A percentile compares a stretch with the other conserved stretches of the same genome.
Evolutionary conservation across 2,888 invertebrate genomes (phyloP).

Genomic region (Drosophila neoperkinsi): DNA sequence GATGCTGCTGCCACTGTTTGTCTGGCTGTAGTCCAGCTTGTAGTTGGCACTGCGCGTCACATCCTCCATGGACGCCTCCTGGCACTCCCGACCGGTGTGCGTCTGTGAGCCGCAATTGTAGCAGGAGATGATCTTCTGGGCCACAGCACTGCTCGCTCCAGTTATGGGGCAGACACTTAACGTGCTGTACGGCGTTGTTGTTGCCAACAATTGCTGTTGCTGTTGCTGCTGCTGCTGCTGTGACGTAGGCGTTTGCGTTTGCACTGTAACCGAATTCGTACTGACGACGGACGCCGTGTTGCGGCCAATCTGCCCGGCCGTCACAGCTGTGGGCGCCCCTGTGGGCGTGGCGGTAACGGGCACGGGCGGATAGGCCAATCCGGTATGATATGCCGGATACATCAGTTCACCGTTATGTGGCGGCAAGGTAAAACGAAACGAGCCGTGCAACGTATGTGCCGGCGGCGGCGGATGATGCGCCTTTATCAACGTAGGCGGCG

Average conservation of each 20-base stretch:
- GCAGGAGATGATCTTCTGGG: conserved; percentile 87
- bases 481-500: conserved; percentile 77
- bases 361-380: conserved; percentile 77
- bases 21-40: conserved; percentile 87
- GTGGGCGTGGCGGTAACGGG: conserved; percentile 60
- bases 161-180: conserved; percentile 73
- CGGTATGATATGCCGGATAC: conserved; percentile 85
- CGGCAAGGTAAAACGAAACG: conserved; percentile 84
- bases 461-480: conserved; percentile 80
- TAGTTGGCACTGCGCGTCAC: conserved; percentile 91
- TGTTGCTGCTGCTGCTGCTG: conserved; percentile 32
- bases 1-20: conserved; percentile 38
- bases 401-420: conserved; percentile 87
- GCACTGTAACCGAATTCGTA: conserved; percentile 77
- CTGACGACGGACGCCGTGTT: conserved; percentile 58
- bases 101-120: conserved; percentile 96
- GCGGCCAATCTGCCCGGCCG: conserved; percentile 68
- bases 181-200: conserved; percentile 83
- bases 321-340: conserved; percentile 64
- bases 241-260: conserved; percentile 59
- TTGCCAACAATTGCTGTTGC: conserved; percentile 81
- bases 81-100: conserved; percentile 94
- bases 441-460: conserved; percentile 68
- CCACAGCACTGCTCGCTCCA: conserved; percentile 44
- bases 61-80: conserved; percentile 96